Conservation (phyloP, 30 jellyfish, hydroid and myxozoan species). For the Chrysaora quinquecirrha region DNA sequence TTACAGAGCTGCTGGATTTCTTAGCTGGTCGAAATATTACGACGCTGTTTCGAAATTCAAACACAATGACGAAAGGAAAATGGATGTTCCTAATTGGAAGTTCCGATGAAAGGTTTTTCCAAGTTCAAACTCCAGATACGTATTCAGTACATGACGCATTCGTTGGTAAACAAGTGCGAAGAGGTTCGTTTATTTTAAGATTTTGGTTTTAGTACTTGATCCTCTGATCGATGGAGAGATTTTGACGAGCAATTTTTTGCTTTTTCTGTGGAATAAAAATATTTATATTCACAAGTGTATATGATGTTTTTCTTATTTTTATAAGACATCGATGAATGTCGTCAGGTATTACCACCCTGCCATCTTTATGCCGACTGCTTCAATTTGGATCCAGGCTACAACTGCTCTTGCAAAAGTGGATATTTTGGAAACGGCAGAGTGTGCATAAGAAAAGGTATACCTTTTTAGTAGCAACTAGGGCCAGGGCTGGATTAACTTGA, state of each 20-base stretch:
- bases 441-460: slow-evolving; percentile 50
- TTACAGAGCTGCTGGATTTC: slow-evolving; percentile 51
- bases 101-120: slow-evolving; percentile 34
- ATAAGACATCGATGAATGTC: slow-evolving; percentile 51
- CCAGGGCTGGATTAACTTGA: no score
- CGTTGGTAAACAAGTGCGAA: slow-evolving; percentile 16
- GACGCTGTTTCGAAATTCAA: slow-evolving; percentile 29
- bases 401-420: slow-evolving; percentile 39
- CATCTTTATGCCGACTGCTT: slow-evolving; percentile 53
- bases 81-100: slow-evolving; percentile 62
- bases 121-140: slow-evolving; percentile 46
- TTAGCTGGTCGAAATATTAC: slow-evolving; percentile 35
- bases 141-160: slow-evolving; percentile 8
- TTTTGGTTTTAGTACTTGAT: no score
- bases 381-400: slow-evolving; percentile 49
- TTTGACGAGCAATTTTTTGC: no score
- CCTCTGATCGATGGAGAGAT: no score
- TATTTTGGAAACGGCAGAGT: slow-evolving; percentile 66
- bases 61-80: slow-evolving; percentile 52
- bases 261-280: no score
- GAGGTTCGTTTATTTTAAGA: slow-evolving; percentile 22
- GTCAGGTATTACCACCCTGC: slow-evolving; percentile 37
- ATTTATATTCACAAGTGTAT: no score
- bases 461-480: no score
- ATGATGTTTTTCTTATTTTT: no score